Evolutionary conservation across 1,140 invertebrate genomes (phyloP).

Genomic region (Diploscapter pachys): DNA sequence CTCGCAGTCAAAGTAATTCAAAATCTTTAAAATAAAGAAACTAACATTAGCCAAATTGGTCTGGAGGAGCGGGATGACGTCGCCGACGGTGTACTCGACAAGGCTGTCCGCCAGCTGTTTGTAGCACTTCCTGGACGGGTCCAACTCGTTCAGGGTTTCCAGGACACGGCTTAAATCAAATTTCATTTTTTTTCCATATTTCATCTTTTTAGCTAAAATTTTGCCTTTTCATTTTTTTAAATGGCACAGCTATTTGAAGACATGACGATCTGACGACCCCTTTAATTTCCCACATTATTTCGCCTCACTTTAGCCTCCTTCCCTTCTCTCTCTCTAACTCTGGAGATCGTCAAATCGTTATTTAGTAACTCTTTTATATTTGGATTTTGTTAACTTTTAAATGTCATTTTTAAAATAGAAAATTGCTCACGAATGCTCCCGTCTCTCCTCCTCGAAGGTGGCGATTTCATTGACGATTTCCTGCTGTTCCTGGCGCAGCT

Average conservation of each 20-base stretch:
- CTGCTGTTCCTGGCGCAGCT: slow-evolving; percentile 29
- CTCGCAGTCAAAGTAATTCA: background rate
- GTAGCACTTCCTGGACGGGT: slow-evolving; percentile 20
- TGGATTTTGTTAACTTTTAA: no score
- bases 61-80: slow-evolving; percentile 24
- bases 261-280: no score
- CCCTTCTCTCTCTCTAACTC: no score
- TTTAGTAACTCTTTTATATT: no score
- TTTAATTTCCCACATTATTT: no score
- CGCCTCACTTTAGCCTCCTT: no score
- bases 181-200: no score
- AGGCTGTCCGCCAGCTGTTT: slow-evolving; percentile 25
- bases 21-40: slow-evolving; percentile 11
- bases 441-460: slow-evolving; percentile 22
- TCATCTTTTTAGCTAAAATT: no score
- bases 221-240: no score
- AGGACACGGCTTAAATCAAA: slow-evolving; percentile 17
- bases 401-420: background rate
- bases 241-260: no score
- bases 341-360: no score
- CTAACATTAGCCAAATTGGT: slow-evolving; percentile 24
- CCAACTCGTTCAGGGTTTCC: slow-evolving; percentile 15
- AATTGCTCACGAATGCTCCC: slow-evolving; percentile 2
- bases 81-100: slow-evolving; percentile 22
- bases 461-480: slow-evolving; percentile 25